These are phyloP conservation scores for Lissocephala sabroskyi DNA, from an alignment of 2,888 invertebrate species.

Conservation along the genomic window DNA sequence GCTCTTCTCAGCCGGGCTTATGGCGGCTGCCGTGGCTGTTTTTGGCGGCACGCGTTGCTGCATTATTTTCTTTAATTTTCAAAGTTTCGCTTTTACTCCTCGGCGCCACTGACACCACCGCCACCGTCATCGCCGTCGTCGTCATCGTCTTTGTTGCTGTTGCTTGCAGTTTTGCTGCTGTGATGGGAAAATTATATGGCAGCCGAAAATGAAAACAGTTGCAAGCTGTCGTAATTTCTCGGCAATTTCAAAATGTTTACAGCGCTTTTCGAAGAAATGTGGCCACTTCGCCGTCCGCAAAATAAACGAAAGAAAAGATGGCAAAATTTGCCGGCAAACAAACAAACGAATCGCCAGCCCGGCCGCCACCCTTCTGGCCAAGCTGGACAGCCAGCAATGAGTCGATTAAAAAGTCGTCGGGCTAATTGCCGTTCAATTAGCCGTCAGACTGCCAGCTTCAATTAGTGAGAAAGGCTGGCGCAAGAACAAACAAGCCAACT, in stretches of 20 bases:
- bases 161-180: slow-evolving; percentile 17
- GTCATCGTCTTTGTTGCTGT: slow-evolving; percentile 5
- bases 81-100: background rate
- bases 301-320: slow-evolving; percentile 12
- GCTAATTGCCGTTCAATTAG: slow-evolving; percentile 19
- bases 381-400: background rate
- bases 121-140: background rate
- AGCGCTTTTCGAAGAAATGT: slow-evolving; percentile 7
- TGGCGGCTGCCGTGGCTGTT: background rate
- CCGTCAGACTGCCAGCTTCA: slow-evolving; percentile 29
- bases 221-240: slow-evolving; percentile 22
- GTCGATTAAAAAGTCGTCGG: slow-evolving; percentile 3
- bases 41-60: too few relatives aligned
- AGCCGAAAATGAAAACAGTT: slow-evolving; percentile 18
- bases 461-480: slow-evolving; percentile 21
- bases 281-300: slow-evolving; percentile 13
- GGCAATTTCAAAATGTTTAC: slow-evolving; percentile 30
- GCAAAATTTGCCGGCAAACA: too few relatives aligned
- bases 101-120: slow-evolving; percentile 8
- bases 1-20: too few relatives aligned
- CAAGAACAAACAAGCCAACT: background rate
- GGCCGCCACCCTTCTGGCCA: too few relatives aligned
- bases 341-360: too few relatives aligned
- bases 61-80: background rate
- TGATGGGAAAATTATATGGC: slow-evolving; percentile 28